phyloP scores from a whole-genome alignment of 2,113 vertebrate genomes.

The Anser cygnoides region DNA sequence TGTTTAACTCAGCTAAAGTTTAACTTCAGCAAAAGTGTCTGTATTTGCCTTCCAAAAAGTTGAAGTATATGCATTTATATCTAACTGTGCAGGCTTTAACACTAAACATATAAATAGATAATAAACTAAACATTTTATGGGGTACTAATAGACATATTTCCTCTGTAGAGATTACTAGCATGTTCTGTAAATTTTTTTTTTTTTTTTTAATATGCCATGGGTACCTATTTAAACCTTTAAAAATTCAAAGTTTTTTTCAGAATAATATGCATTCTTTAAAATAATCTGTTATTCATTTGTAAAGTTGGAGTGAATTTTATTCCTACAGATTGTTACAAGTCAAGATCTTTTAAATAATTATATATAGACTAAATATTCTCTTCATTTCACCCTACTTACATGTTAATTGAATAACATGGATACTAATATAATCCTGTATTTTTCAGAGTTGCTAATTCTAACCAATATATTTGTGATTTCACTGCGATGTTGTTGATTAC shows the following conservation, averaged over 20 bases:
- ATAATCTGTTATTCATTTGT: background rate
- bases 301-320: background rate
- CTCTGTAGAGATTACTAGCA: background rate
- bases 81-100: background rate
- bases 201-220: background rate
- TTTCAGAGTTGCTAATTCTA: conserved; percentile 33
- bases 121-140: background rate
- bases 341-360: background rate
- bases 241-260: background rate
- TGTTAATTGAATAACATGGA: background rate
- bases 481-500: conserved; percentile 8
- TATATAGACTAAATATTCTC: conserved; percentile 12
- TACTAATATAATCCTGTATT: background rate
- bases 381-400: conserved; percentile 6
- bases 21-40: background rate
- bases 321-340: background rate
- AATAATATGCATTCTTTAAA: background rate
- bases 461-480: conserved; percentile 32
- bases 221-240: background rate
- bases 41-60: background rate
- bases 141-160: background rate
- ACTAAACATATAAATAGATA: background rate
- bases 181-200: background rate
- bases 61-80: background rate
- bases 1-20: background rate